Evolutionary conservation across 2,888 invertebrate genomes (phyloP).

Genomic region (Andrena minutula): DNA sequence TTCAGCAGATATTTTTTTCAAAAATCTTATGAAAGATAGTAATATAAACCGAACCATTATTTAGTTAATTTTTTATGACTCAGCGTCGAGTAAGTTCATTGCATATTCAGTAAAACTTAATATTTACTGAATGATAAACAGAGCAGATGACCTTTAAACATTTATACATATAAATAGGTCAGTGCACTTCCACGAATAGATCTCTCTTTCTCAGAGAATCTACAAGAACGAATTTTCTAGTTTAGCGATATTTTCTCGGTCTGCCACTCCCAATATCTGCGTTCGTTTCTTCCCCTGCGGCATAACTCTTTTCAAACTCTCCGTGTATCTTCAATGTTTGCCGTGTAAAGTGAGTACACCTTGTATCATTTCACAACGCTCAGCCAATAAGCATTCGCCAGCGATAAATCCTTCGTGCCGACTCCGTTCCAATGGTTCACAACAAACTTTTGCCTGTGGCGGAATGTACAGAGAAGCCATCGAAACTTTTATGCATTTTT

Average conservation of each 20-base stretch:
- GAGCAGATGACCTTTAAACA: too few species aligned
- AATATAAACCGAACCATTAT: too few species aligned
- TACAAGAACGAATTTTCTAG: constrained; percentile 22
- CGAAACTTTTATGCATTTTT: constrained; percentile 43
- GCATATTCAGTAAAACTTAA: too few species aligned
- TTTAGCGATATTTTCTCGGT: constrained; percentile 39
- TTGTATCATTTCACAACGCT: constrained; percentile 56
- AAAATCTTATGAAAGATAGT: too few species aligned
- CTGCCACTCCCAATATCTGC: constrained; percentile 22
- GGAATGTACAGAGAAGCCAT: constrained; percentile 1
- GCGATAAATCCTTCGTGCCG: constrained; percentile 63
- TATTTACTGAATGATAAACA: too few species aligned
- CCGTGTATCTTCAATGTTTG: constrained; percentile 58
- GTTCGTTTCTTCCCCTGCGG: constrained; percentile 22
- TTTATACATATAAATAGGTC: too few species aligned
- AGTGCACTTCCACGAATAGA: too few species aligned
- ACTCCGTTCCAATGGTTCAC: constrained; percentile 53
- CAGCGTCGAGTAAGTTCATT: too few species aligned
- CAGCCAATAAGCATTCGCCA: constrained; percentile 67
- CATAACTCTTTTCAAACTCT: constrained; percentile 53
- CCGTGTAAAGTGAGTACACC: constrained; percentile 56
- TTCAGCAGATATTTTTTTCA: too few species aligned
- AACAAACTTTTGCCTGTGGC: constrained; percentile 56
- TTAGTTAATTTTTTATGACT: too few species aligned
- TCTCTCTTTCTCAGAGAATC: neutral